These are phyloP conservation scores for Datnioides undecimradiatus DNA, from an alignment of 2,113 vertebrate species.

Conservation along the genomic window DNA sequence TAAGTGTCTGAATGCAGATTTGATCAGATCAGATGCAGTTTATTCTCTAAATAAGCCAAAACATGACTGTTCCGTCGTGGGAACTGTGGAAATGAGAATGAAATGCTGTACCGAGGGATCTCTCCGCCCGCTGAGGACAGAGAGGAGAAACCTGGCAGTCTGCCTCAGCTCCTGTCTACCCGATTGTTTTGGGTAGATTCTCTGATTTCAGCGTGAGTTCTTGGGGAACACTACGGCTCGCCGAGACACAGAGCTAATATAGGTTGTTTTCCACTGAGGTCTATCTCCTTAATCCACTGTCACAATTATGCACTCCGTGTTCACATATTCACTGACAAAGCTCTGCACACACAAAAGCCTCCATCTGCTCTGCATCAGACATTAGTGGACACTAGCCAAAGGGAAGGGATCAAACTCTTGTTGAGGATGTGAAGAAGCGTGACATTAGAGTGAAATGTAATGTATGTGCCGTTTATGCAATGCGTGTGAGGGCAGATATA, in stretches of 20 bases:
- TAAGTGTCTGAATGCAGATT: slow-evolving; percentile 26
- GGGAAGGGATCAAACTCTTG: slow-evolving; percentile 45
- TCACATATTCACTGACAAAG: slow-evolving; percentile 30
- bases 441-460: slow-evolving; percentile 31
- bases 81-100: slow-evolving; percentile 45
- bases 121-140: slow-evolving; percentile 25
- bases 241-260: slow-evolving; percentile 4
- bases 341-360: slow-evolving; percentile 35
- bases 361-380: slow-evolving; percentile 41
- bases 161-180: slow-evolving; percentile 23
- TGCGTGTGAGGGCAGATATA: neutral
- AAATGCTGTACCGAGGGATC: slow-evolving; percentile 35
- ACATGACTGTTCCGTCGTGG: slow-evolving; percentile 37
- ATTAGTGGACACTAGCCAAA: slow-evolving; percentile 41
- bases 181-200: slow-evolving; percentile 57
- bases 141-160: slow-evolving; percentile 41
- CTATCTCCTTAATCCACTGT: slow-evolving; percentile 25
- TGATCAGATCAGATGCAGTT: slow-evolving; percentile 48
- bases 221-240: neutral
- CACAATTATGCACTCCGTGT: slow-evolving; percentile 22
- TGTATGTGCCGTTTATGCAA: neutral
- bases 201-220: slow-evolving; percentile 33
- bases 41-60: slow-evolving; percentile 45
- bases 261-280: slow-evolving; percentile 32
- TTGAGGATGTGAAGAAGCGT: slow-evolving; percentile 25